A percentile compares a stretch with the other conserved stretches of the same genome.
Evolutionary conservation across 2,113 vertebrate species (phyloP).

Genomic region (Sapayoa aenigma): DNA sequence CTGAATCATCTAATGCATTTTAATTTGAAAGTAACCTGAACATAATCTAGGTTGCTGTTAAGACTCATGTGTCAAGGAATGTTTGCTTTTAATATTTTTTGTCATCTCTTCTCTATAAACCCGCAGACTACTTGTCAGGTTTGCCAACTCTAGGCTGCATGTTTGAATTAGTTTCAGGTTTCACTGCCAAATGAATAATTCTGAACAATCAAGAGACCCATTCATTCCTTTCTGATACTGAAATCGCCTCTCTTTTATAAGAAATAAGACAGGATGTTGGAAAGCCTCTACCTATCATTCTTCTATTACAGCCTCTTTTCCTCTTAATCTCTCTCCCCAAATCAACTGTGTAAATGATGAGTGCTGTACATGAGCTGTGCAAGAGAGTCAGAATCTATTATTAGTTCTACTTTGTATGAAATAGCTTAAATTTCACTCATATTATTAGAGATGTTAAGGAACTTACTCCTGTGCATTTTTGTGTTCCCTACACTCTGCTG

Average conservation of each 20-base stretch:
- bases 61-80: background rate
- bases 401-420: background rate
- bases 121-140: background rate
- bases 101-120: background rate
- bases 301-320: conserved; percentile 22
- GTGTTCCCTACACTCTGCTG: background rate
- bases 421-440: background rate
- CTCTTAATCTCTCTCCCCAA: background rate
- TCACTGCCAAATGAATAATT: background rate
- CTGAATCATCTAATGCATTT: background rate
- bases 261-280: background rate
- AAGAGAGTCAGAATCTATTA: background rate
- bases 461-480: background rate
- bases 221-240: conserved; percentile 23
- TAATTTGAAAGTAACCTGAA: background rate
- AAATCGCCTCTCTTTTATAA: background rate
- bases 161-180: conserved; percentile 8
- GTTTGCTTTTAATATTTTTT: conserved; percentile 19
- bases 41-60: background rate
- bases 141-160: conserved; percentile 3
- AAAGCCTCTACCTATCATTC: conserved; percentile 8
- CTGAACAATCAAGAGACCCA: conserved; percentile 6
- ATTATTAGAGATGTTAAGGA: background rate
- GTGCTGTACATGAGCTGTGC: background rate
- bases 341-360: background rate